Evolutionary conservation across 2,797 vertebrate species (phyloP).

Genomic region (Cheirogaleus major): DNA sequence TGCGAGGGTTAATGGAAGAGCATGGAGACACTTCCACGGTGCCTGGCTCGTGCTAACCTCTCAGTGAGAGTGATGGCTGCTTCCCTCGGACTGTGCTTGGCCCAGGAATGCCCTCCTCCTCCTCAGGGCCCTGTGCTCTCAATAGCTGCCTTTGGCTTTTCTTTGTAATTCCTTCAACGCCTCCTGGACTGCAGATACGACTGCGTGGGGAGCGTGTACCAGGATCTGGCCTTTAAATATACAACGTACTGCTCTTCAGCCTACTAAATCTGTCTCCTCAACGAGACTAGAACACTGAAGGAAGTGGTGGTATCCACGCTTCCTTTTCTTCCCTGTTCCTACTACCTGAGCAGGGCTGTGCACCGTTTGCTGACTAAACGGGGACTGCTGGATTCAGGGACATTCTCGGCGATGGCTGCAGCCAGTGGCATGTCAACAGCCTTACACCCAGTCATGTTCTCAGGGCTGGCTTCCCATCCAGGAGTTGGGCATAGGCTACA

Average conservation of each 20-base stretch:
- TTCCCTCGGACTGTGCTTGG: not conserved
- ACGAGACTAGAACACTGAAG: not conserved
- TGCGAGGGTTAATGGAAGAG: not conserved
- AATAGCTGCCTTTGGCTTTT: not conserved
- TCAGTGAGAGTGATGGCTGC: not conserved
- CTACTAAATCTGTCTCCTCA: not conserved
- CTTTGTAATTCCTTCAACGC: not conserved
- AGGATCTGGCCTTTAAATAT: fast-evolving
- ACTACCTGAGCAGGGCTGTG: not conserved
- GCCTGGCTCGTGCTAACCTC: not conserved
- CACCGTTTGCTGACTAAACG: not conserved
- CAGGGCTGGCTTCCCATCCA: not conserved
- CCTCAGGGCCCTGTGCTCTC: not conserved
- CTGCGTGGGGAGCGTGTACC: fast-evolving
- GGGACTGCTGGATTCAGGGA: not conserved
- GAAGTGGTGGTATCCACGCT: fast-evolving
- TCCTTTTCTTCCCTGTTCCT: not conserved
- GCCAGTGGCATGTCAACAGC: not conserved
- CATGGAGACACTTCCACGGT: not conserved
- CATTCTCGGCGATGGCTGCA: not conserved
- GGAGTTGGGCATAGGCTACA: not conserved
- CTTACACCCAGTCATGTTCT: not conserved
- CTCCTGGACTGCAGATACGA: not conserved
- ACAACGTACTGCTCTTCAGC: not conserved
- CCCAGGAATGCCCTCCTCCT: not conserved